Evolutionary conservation across 1,140 invertebrate genomes (phyloP), one percentile per base, ranked within the genome.

Genomic region (Eumaeus atala): DNA sequence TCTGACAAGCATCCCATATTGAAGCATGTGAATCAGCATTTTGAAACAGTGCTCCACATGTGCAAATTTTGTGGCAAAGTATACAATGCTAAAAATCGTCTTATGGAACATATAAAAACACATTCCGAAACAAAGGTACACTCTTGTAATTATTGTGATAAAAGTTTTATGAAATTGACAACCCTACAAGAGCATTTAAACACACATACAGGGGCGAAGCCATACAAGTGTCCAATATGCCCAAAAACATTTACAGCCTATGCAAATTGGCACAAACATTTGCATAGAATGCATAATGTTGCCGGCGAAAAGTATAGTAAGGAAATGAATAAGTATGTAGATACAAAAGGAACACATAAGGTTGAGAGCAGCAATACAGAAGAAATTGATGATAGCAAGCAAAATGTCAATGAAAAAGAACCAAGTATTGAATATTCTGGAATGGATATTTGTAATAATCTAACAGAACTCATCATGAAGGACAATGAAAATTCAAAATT

Each of bases 11-110:
- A 78, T 51, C 48, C 72, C 3, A 62, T 78, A 1, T 42, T 72
- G 33, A 78, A 72, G 49, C 83, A 86, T 49, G 50, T 80, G 0
- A 61, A 70, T 0, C 62, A 69, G n/a, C 83, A 86, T 44, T 86
- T 86, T 38, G 70, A 77, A 47, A 54, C 66, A 1, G 68, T 78
- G 6, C 47, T 82, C 7, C 83, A 86, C 47, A 58, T 84, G 1
- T 86, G 80, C 64, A 79, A 79, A 47, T 66, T 75, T 0, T 86
- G 80, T 56, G 77, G 77, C 1, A 81, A 77, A 58, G 62, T 75
- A 21, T 84, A 71, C 66, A 74, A 69, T 33, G 62, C 64, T 11
- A 73, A 67, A 35, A 61, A 65, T 33, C 67, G 76, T 9, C 67
- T 84, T 1, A 63, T 72, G 1, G 59, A 78, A 38, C 81, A 84